Evolutionary conservation across 2,888 invertebrate species (phyloP).

Genomic region (Netelia melanura): DNA sequence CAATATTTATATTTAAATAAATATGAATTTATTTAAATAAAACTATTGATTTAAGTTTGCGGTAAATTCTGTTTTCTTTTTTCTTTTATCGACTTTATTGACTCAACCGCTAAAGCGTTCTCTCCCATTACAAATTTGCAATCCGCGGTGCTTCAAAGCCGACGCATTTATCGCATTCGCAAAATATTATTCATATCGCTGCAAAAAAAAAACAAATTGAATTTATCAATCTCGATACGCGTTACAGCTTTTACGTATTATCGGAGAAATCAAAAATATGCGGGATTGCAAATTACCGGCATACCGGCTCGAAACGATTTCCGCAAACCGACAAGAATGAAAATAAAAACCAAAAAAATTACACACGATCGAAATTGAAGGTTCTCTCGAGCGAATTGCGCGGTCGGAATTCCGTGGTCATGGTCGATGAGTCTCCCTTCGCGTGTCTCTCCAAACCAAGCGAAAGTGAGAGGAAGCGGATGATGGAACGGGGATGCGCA

Average conservation of each 20-base stretch:
- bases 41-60: no score
- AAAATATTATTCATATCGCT: background rate
- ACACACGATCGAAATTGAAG: slow-evolving; percentile 21
- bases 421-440: slow-evolving; percentile 26
- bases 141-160: no score
- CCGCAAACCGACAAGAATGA: background rate
- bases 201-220: background rate
- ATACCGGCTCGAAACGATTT: no score
- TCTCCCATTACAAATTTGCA: no score
- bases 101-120: no score
- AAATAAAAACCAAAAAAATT: background rate
- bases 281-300: no score
- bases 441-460: background rate
- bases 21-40: no score
- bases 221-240: background rate
- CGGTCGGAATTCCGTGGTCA: slow-evolving; percentile 54
- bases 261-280: no score
- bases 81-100: no score
- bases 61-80: no score
- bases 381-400: slow-evolving; percentile 58
- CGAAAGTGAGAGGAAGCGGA: background rate
- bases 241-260: background rate
- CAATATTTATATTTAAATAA: no score
- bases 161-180: no score
- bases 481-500: slow-evolving; percentile 19